These are phyloP conservation scores for Catostylus mosaicus DNA, from an alignment of 30 jellyfish, hydroid and myxozoan genomes.

Conservation along the genomic window DNA sequence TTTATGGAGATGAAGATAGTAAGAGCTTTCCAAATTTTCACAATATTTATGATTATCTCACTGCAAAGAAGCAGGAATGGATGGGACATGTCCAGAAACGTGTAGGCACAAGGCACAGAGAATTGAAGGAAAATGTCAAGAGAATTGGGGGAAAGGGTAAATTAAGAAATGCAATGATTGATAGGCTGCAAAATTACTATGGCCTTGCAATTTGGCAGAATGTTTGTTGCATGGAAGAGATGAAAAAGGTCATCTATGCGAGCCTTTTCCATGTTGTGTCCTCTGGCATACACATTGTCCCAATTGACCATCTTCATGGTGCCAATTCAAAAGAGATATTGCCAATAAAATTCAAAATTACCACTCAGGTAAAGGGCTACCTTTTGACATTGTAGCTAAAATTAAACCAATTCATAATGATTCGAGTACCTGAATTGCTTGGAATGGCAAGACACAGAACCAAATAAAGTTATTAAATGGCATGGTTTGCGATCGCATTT, in stretches of 20 bases:
- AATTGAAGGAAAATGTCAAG: slow-evolving; percentile 27
- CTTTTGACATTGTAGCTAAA: slow-evolving; percentile 11
- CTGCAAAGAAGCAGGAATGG: slow-evolving; percentile 18
- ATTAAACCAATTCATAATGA: slow-evolving; percentile 20
- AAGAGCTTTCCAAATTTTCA: slow-evolving; percentile 30
- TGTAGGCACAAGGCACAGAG: slow-evolving; percentile 6
- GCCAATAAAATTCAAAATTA: neutral
- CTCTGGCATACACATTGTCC: slow-evolving; percentile 60
- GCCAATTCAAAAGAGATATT: slow-evolving; percentile 1
- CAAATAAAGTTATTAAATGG: slow-evolving; percentile 28
- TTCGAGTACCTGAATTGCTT: slow-evolving; percentile 2
- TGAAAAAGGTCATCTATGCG: slow-evolving; percentile 45
- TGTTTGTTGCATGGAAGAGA: slow-evolving; percentile 45
- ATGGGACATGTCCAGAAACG: slow-evolving; percentile 11
- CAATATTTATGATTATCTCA: slow-evolving; percentile 18
- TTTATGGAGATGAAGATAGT: slow-evolving; percentile 65
- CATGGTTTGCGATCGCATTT: slow-evolving; percentile 41
- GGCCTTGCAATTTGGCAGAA: slow-evolving; percentile 57
- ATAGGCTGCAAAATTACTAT: slow-evolving; percentile 44
- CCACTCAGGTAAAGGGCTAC: slow-evolving; percentile 18
- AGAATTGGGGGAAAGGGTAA: slow-evolving; percentile 37
- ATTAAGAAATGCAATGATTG: slow-evolving; percentile 45
- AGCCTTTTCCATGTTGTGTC: slow-evolving; percentile 60
- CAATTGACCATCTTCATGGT: slow-evolving; percentile 25
- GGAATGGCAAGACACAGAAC: slow-evolving; percentile 48